Evolutionary conservation across 2,888 invertebrate genomes (phyloP).

Genomic region (Catocala nupta): DNA sequence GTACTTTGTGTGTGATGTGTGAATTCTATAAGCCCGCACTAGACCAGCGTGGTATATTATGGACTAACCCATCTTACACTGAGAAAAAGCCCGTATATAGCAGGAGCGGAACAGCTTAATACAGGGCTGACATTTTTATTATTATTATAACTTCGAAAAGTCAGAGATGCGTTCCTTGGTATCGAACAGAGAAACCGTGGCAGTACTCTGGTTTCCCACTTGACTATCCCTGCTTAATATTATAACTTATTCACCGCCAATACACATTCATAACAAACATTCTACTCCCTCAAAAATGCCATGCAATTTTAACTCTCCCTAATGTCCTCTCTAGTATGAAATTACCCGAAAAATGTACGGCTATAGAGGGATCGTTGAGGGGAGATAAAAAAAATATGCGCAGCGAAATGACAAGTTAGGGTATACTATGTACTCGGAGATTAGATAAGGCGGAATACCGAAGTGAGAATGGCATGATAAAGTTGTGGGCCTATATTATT

Average conservation of each 20-base stretch:
- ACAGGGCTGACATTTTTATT: too few relatives aligned
- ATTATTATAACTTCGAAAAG: too few relatives aligned
- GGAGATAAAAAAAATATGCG: slow-evolving; percentile 73
- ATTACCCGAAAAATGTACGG: slow-evolving; percentile 59
- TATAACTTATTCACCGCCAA: background rate
- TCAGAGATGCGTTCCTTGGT: too few relatives aligned
- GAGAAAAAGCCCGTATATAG: too few relatives aligned
- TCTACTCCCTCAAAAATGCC: slow-evolving; percentile 44
- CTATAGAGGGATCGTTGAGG: slow-evolving; percentile 56
- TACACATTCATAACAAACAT: slow-evolving; percentile 8
- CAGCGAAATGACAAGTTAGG: slow-evolving; percentile 58
- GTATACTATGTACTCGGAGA: slow-evolving; percentile 57
- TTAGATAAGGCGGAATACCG: slow-evolving; percentile 58
- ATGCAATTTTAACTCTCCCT: slow-evolving; percentile 55
- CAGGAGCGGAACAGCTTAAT: too few relatives aligned
- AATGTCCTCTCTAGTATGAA: slow-evolving; percentile 58
- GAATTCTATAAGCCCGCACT: too few relatives aligned
- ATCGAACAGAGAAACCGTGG: too few relatives aligned
- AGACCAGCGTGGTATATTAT: too few relatives aligned
- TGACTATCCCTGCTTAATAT: too few relatives aligned
- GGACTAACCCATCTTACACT: too few relatives aligned
- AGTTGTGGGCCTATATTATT: slow-evolving; percentile 16
- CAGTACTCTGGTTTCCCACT: too few relatives aligned
- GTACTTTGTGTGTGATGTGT: too few relatives aligned
- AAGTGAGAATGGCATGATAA: slow-evolving; percentile 44